A percentile compares a stretch with the other conserved stretches of the same genome.
phyloP scores from a whole-genome alignment of 2,797 vertebrate genomes.

The Fratercula arctica region DNA sequence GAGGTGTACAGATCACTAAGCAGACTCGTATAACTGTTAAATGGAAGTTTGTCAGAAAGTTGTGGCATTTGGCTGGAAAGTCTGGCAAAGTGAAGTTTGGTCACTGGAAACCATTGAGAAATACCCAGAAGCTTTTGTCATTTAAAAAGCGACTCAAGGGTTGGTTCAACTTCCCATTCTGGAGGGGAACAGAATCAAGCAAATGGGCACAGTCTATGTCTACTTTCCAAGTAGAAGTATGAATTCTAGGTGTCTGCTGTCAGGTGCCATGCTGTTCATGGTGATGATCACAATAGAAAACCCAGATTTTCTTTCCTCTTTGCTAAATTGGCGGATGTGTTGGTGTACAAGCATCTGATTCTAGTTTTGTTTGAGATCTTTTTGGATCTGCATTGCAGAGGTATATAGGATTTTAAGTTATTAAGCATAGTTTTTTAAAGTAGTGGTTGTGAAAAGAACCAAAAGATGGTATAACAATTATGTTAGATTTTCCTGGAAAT shows the following conservation, averaged over 20 bases:
- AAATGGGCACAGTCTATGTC: background rate
- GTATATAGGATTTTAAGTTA: background rate
- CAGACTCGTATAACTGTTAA: background rate
- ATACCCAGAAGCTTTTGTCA: rapidly evolving
- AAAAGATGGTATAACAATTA: background rate
- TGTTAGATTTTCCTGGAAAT: background rate
- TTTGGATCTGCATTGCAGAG: background rate
- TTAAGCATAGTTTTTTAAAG: background rate
- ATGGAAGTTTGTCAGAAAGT: background rate
- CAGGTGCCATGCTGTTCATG: background rate
- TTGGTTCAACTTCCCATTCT: background rate
- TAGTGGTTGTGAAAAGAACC: background rate
- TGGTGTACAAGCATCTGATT: background rate
- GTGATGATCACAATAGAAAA: background rate
- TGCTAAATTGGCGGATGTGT: background rate
- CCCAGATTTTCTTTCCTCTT: background rate
- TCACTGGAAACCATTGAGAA: background rate
- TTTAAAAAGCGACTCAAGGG: background rate
- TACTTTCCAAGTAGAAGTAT: background rate
- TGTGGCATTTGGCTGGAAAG: background rate
- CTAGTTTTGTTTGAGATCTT: background rate
- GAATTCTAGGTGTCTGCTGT: background rate
- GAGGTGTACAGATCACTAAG: background rate
- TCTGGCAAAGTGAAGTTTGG: background rate
- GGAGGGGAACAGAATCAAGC: background rate